These are phyloP conservation scores for Pasiphila rectangulata DNA, from an alignment of 2,888 invertebrate species.

Conservation along the genomic window DNA sequence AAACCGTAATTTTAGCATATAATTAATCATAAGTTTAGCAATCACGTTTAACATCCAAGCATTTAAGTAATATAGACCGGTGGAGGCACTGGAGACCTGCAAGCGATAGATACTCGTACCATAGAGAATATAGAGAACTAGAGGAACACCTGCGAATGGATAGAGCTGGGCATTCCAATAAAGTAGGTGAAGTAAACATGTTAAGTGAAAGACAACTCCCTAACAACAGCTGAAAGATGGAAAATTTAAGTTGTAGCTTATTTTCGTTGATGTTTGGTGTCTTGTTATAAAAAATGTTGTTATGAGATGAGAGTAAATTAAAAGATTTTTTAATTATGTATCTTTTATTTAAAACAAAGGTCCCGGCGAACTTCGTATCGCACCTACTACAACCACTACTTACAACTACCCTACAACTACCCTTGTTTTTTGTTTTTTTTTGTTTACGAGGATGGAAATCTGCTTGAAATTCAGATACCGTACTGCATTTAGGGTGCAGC, in stretches of 20 bases:
- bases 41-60: conserved; percentile 61
- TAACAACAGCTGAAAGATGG: conserved; percentile 27
- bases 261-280: conserved; percentile 48
- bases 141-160: conserved; percentile 29
- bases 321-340: conserved; percentile 48
- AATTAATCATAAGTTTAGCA: conserved; percentile 62
- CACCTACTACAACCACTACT: too few relatives aligned
- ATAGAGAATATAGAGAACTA: conserved; percentile 25
- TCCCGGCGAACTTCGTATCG: too few relatives aligned
- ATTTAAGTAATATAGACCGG: conserved; percentile 59
- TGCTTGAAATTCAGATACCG: too few relatives aligned
- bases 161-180: conserved; percentile 75
- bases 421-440: too few relatives aligned
- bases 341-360: conserved; percentile 29
- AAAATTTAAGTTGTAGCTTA: conserved; percentile 43
- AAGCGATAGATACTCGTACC: too few relatives aligned
- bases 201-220: conserved; percentile 63
- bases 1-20: conserved; percentile 74
- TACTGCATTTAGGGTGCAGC: too few relatives aligned
- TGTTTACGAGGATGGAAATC: too few relatives aligned
- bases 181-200: conserved; percentile 55
- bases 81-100: conserved; percentile 30
- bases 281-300: conserved; percentile 54
- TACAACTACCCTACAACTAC: too few relatives aligned
- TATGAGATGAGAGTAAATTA: conserved; percentile 70